Evolutionary conservation across 2,113 vertebrate genomes (phyloP).

Genomic region (Tetrao urogallus): DNA sequence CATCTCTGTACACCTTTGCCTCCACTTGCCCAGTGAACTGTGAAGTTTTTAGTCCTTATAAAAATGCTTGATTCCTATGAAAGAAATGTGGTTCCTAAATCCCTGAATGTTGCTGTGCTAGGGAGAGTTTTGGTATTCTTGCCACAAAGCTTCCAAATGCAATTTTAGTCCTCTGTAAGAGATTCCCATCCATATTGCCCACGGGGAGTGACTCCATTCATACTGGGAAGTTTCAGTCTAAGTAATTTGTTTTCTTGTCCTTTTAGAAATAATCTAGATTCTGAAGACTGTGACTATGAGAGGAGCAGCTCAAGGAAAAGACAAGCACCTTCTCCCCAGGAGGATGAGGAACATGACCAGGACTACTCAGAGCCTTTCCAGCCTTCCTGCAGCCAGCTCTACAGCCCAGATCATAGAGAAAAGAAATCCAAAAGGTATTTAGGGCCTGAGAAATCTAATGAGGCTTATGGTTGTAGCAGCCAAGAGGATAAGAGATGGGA

Average conservation of each 20-base stretch:
- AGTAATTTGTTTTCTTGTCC: not conserved
- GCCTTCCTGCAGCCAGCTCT: slow-evolving; percentile 72
- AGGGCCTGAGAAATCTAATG: slow-evolving; percentile 70
- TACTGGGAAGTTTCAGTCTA: not conserved
- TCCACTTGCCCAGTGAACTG: not conserved
- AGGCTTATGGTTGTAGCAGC: slow-evolving; percentile 48
- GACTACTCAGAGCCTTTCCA: slow-evolving; percentile 80
- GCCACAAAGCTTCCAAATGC: not conserved
- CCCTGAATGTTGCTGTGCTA: not conserved
- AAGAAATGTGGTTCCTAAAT: not conserved
- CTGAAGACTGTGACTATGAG: slow-evolving; percentile 77
- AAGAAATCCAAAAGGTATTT: slow-evolving; percentile 73
- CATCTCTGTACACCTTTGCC: not conserved
- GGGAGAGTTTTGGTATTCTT: not conserved
- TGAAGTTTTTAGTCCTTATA: not conserved
- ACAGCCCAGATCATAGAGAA: slow-evolving; percentile 71
- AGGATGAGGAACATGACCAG: slow-evolving; percentile 76
- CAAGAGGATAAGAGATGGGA: slow-evolving; percentile 75
- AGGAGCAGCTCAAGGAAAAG: slow-evolving; percentile 78
- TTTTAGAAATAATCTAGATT: slow-evolving; percentile 71
- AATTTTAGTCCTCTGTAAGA: not conserved
- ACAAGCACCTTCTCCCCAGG: slow-evolving; percentile 79
- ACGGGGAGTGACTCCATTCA: not conserved
- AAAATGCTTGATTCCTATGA: not conserved
- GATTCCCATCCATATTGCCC: not conserved